Conservation (phyloP, 2,113 vertebrate genomes). For the Anguilla japonica region DNA sequence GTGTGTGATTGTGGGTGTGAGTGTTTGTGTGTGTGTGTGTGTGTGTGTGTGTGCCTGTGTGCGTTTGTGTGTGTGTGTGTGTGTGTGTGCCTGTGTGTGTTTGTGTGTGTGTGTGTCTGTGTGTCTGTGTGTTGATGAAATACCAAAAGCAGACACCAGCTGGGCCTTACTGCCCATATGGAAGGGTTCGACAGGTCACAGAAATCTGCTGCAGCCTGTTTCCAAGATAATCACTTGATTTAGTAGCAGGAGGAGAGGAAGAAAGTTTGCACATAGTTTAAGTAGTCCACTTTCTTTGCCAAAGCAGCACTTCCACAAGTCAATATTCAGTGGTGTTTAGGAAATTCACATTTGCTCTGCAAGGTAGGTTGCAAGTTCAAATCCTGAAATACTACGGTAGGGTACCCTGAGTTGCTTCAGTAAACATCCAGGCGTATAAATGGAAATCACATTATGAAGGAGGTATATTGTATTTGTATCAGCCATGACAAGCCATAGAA, state of each 20-base stretch:
- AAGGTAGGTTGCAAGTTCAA: neutral
- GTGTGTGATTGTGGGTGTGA: neutral
- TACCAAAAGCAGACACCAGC: constrained; percentile 14
- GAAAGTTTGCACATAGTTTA: constrained; percentile 55
- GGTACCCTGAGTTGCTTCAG: neutral
- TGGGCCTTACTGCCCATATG: constrained; percentile 58
- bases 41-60: constrained; percentile 22
- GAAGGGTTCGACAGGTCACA: constrained; percentile 59
- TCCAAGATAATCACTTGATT: constrained; percentile 62
- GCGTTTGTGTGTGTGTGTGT: neutral
- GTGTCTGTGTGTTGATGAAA: constrained; percentile 30
- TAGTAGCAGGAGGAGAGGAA: constrained; percentile 62
- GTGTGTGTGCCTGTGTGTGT: neutral
- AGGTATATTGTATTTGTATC: neutral
- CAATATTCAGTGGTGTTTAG: neutral
- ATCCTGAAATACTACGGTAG: neutral
- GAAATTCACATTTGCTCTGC: neutral
- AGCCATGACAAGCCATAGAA: neutral
- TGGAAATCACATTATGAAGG: neutral
- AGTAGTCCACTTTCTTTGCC: constrained; percentile 12
- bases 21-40: neutral
- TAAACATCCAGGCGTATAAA: neutral
- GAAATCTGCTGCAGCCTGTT: constrained; percentile 68
- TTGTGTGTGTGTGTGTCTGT: constrained; percentile 31
- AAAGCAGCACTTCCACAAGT: neutral